Base-by-base conservation (phyloP, 2,888 invertebrate genomes). In the Sericinus montela region DNA sequence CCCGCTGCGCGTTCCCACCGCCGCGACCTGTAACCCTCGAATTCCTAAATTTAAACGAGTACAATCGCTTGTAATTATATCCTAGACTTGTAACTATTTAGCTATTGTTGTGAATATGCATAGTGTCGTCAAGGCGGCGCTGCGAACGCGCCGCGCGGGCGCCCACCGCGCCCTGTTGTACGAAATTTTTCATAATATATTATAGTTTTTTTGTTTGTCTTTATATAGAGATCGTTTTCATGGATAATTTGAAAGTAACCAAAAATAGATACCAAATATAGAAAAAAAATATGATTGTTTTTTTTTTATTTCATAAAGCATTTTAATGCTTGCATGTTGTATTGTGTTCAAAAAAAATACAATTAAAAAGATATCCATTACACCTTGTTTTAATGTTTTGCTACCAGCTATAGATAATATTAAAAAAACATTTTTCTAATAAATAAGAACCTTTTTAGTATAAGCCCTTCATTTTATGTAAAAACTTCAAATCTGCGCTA, bases 201-300 rank as follows among this genome's bases (percentile, higher is more conserved):
- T 82, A 80, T 84, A 83, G 78, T 84, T 85, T 86, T 19, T 80
- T 50, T 83, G 80, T 87, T 87, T 86, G 83, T 80, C 79, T 83
- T 80, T 82, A 75, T 78, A 82, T 82, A 84, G 80, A 77, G 71
- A 82, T 79, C 75, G 78, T 83, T 86, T 84, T 78, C 79, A 70
- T 82, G 72, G 74, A 81, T 84, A 73, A 83, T 84, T 88, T 85
- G 70, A 84, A 80, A 79, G 67, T 82, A 85, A 87, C 87, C 87
- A 87, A 88, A 87, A 86, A 85, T 87, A 87, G 85, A 79, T 86
- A 88, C 87, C 88, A 88, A 89, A 89, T 88, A 85, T 84, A 89
- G 81, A 83, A 74, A 77, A n/a, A n/a, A 75, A 72, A 80, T 84
- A 86, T 81, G 72, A 81, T 82, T 85, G 80, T 87, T 88, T 87